These are phyloP conservation scores for Platalea minor DNA, from an alignment of 2,797 vertebrate species.

Conservation along the genomic window DNA sequence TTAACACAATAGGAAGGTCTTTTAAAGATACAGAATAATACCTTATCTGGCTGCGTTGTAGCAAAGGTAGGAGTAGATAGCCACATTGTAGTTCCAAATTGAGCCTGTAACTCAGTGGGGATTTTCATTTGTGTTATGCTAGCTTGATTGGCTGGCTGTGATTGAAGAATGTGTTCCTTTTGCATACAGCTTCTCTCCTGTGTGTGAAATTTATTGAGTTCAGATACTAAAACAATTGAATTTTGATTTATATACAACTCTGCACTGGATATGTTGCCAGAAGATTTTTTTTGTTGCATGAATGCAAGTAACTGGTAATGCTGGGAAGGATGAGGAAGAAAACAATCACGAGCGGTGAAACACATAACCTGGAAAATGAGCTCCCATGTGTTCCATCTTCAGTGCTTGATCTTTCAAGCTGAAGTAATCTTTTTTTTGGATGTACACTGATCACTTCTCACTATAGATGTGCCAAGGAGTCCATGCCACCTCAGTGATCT, in stretches of 20 bases:
- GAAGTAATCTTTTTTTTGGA: neutral
- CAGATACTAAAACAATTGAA: slow-evolving; percentile 18
- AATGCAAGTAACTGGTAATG: neutral
- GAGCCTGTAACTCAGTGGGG: neutral
- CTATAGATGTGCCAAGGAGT: neutral
- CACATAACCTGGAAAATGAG: neutral
- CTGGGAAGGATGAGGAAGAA: neutral
- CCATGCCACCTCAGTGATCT: neutral
- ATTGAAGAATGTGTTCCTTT: slow-evolving; percentile 17
- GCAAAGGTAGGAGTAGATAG: slow-evolving; percentile 16
- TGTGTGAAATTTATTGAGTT: neutral
- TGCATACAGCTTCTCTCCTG: neutral
- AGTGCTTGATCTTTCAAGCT: neutral
- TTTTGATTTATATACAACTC: slow-evolving; percentile 4
- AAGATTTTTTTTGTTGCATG: neutral
- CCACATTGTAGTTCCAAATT: slow-evolving; percentile 20
- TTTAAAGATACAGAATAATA: slow-evolving; percentile 34
- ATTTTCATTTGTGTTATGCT: neutral
- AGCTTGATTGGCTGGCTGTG: slow-evolving; percentile 20
- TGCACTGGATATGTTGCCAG: neutral
- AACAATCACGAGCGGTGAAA: neutral
- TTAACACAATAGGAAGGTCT: neutral
- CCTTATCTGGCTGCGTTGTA: neutral
- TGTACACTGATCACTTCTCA: neutral
- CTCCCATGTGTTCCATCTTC: neutral